Evolutionary conservation across 2,888 invertebrate species (phyloP).

Genomic region (Tachina lurida): DNA sequence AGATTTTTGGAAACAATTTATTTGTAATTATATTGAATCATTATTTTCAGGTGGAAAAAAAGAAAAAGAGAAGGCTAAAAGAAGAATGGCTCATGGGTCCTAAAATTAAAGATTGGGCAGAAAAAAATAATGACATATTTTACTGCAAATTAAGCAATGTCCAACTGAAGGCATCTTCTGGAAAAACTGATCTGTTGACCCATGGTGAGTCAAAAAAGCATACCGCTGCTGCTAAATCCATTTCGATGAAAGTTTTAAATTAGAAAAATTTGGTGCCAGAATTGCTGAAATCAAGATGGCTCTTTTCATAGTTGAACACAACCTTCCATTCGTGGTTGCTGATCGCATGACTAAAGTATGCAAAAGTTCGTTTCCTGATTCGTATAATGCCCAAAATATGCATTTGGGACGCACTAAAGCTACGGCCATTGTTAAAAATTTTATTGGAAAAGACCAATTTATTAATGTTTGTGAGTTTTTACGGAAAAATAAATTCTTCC

Average conservation of each 20-base stretch:
- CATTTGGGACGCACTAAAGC: conserved; percentile 34
- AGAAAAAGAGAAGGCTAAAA: neutral
- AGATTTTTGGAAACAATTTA: too few relatives aligned
- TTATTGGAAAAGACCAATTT: conserved; percentile 19
- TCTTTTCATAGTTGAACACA: conserved; percentile 41
- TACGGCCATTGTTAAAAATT: conserved; percentile 30
- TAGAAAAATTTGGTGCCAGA: conserved; percentile 7
- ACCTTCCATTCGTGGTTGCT: conserved; percentile 7
- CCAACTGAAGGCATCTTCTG: neutral
- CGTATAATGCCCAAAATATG: neutral
- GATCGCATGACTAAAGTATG: conserved; percentile 34
- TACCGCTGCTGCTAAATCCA: conserved; percentile 3
- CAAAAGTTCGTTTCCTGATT: conserved; percentile 12
- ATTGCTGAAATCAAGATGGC: conserved; percentile 26
- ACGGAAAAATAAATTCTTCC: neutral
- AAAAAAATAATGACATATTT: neutral
- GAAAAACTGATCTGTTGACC: conserved; percentile 7
- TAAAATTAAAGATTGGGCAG: conserved; percentile 15
- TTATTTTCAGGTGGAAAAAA: neutral
- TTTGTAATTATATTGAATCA: too few relatives aligned
- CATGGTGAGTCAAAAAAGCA: conserved; percentile 4
- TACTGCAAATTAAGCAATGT: conserved; percentile 8
- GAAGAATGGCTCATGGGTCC: neutral
- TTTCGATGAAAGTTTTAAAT: neutral
- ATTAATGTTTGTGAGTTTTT: conserved; percentile 16